Evolutionary conservation across 2,888 invertebrate species (phyloP), one percentile per base, ranked within the genome.

Genomic region (Lymantria monacha): DNA sequence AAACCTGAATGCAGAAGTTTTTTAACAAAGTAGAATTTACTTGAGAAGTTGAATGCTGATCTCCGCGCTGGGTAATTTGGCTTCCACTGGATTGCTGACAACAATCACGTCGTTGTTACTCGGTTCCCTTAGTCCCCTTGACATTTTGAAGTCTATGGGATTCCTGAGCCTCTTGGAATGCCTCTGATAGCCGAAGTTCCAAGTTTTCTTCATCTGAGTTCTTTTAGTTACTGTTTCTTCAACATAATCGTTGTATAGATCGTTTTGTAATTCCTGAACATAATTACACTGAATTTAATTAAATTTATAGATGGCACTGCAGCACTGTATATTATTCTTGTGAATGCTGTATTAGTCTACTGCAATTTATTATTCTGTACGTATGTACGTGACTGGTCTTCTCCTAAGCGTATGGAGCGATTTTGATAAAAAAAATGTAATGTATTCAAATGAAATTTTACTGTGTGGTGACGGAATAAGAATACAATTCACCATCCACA

Each of bases 1-100:
- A 30, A 30, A 9, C 7, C 9, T 5, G 30, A 30, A 9, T 30
- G n/a, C 30, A 30, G 5, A 9, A 30, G 30, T 30, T 9, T 30
- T 9, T 9, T 13, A n/a, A n/a, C 1, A 2, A 12, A 38, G 8
- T 22, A 12, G 36, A 11, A 12, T 9, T 46, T 54, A 85, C 85
- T 66, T 80, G 22, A 87, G 71, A 22, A 83, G 51, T 7, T 48
- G 44, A 3, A 76, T 54, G 44, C 72, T 73, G 59, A 87, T 81
- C 55, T 65, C 63, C 0, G 76, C 71, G 30, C 79, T 75, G 0
- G 86, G 87, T 44, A 86, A 73, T 1, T 77, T 70, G 0, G 87
- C 77, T 57, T 87, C 85, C 8, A 85, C 81, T 0, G 85, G 85
- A 60, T 87, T 87, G 47, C 56, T 53, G 7, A 87, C 69, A 0